Conservation (phyloP, 2,113 vertebrate species). For the Acinonyx jubatus region DNA sequence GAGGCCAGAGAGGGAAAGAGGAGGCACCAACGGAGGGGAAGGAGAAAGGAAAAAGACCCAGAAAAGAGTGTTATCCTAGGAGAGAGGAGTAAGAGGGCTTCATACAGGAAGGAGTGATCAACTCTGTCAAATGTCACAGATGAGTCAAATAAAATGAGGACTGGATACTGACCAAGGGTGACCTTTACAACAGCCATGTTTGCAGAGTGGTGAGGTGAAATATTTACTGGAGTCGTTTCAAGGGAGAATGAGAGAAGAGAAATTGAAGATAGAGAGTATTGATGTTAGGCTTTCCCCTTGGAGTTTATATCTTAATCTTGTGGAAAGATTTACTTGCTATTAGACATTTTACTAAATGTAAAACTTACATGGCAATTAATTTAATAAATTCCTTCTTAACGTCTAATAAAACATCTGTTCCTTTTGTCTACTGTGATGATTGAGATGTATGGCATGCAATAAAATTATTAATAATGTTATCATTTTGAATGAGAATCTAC, state of each 20-base stretch:
- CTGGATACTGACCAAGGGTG: background rate
- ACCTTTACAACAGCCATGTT: background rate
- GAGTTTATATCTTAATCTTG: conserved; percentile 52
- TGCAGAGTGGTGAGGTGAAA: background rate
- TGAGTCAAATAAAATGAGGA: background rate
- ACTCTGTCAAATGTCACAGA: background rate
- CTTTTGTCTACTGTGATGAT: conserved; percentile 78
- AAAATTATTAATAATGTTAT: conserved; percentile 78
- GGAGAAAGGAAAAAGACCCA: background rate
- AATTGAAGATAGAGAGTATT: background rate
- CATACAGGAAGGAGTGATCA: background rate
- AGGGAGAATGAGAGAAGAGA: background rate
- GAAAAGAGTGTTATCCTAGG: background rate
- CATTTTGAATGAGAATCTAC: conserved; percentile 75
- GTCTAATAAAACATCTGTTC: conserved; percentile 82
- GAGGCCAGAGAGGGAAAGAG: background rate
- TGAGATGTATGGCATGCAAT: conserved; percentile 78
- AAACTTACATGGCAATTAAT: conserved; percentile 72
- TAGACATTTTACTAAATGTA: conserved; percentile 65
- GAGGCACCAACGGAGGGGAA: background rate
- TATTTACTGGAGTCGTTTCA: background rate
- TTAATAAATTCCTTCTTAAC: conserved; percentile 74
- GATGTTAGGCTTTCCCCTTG: background rate
- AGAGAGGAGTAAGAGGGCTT: background rate
- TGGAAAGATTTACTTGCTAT: conserved; percentile 64